Conservation (phyloP, 2,113 vertebrate species). For the Baryphthengus martii region DNA sequence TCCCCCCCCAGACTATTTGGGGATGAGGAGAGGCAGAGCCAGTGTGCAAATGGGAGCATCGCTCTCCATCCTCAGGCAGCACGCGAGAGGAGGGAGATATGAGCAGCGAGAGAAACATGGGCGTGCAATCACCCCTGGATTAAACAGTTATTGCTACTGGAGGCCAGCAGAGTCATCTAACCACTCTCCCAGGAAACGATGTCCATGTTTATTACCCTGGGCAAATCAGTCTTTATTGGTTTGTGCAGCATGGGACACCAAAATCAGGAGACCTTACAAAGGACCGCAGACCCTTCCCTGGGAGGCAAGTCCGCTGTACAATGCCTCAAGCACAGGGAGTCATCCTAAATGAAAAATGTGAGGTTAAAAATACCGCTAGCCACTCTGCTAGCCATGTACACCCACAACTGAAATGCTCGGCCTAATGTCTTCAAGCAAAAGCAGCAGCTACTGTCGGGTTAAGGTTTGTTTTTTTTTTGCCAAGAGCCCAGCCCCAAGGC, state of each 20-base stretch:
- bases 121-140: neutral
- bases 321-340: neutral
- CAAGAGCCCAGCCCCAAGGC: neutral
- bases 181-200: neutral
- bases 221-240: neutral
- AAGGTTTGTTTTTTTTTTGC: neutral
- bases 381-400: accelerated
- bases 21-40: neutral
- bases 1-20: neutral
- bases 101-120: neutral
- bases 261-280: neutral
- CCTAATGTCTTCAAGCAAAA: accelerated
- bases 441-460: neutral
- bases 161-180: neutral
- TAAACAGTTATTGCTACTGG: neutral
- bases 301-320: neutral
- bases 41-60: neutral
- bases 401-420: neutral
- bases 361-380: neutral
- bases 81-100: neutral
- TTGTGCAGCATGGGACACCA: neutral
- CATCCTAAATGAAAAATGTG: neutral
- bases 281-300: neutral
- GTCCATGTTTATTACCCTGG: neutral
- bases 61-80: neutral